A percentile compares a stretch with the other conserved stretches of the same genome.
phyloP scores from a whole-genome alignment of 2,113 vertebrate species.

The Corythornis madagascariensis region DNA sequence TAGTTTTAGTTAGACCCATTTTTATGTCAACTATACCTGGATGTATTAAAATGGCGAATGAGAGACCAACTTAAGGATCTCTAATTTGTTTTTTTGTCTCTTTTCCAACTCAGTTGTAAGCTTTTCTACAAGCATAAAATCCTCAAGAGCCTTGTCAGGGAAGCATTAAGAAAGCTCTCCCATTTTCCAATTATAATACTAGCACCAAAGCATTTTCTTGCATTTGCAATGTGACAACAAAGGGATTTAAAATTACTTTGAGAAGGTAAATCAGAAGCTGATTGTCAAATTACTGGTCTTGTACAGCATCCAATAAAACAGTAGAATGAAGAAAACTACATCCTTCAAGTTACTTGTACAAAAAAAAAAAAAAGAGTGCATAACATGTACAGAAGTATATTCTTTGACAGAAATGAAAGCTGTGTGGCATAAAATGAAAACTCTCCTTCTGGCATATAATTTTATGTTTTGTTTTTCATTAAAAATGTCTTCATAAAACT shows the following conservation, averaged over 20 bases:
- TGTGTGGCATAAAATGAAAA: neutral
- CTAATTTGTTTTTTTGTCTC: neutral
- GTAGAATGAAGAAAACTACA: neutral
- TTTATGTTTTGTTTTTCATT: neutral
- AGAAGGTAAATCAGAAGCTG: neutral
- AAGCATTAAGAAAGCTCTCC: neutral
- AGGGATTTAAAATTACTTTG: neutral
- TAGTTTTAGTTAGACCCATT: neutral
- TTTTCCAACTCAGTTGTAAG: neutral
- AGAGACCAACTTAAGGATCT: neutral
- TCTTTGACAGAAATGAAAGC: neutral
- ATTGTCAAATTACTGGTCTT: neutral
- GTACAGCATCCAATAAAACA: neutral
- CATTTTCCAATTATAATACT: neutral
- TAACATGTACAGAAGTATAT: neutral
- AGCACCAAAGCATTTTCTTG: neutral
- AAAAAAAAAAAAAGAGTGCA: neutral
- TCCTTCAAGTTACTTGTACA: neutral
- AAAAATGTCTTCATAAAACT: neutral
- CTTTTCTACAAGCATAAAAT: neutral
- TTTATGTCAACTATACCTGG: neutral
- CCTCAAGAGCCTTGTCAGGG: neutral
- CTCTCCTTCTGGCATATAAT: neutral
- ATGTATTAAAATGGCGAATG: neutral
- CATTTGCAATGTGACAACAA: neutral